Evolutionary conservation across 2,797 vertebrate species (phyloP), one percentile per base, ranked within the genome.

Genomic region (Denticeps clupeoides): DNA sequence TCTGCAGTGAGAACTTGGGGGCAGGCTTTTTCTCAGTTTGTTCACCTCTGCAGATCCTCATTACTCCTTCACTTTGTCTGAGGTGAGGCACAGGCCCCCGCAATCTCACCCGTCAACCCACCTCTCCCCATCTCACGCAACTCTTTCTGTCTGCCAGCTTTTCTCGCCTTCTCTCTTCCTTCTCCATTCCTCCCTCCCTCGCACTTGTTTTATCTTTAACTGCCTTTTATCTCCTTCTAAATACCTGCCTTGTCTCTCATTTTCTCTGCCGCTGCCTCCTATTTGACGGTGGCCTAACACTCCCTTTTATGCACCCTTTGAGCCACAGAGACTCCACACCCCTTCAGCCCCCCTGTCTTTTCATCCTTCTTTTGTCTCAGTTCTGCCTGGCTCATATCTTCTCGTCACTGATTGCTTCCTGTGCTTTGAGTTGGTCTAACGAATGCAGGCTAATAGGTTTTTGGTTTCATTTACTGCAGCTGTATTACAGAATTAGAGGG

Each of bases 371-470:
- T 4, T 21, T 15, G 4, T 48, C 25, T 1, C 4, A 4, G 48
- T 53, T 51, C 42, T 44, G 32, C 22, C 4, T 50, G 9, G 13
- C 47, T 45, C 35, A 43, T 55, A 60, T 66, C 56, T 55, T 29
- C 63, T 55, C 31, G 3, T 2, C 55, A 33, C 69, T 75, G 73
- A 74, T 75, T 75, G 63, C 54, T 55, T 65, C 38, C 55, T 64
- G 42, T 56, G 61, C 57, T 62, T 62, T 50, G 49, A 53, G 31
- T 58, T 63, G 51, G 69, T 76, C 63, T 71, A 70, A 72, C 64
- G 66, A 80, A 79, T 72, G 68, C 51, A 53, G 64, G 60, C 69
- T 77, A 78, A 81, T 77, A 69, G 68, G 51, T 74, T 80, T 75
- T 74, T 68, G 66, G 63, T 78, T 78, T 80, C 59, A 73, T 76